These are phyloP conservation scores for Standfussiana lucernea DNA, from an alignment of 2,888 invertebrate genomes.

Conservation along the genomic window DNA sequence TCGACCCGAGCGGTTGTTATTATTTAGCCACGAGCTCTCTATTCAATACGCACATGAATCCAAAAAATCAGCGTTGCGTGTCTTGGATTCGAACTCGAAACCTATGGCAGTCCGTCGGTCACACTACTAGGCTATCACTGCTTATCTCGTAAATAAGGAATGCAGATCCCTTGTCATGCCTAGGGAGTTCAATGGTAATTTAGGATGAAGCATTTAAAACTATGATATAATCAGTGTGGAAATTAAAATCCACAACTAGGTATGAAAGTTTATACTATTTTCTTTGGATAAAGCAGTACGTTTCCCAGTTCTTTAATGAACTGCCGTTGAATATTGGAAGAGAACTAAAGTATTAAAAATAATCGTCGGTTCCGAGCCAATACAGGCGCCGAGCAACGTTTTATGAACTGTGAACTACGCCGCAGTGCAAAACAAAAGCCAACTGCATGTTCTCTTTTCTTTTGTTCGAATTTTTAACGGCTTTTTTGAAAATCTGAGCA, in stretches of 20 bases:
- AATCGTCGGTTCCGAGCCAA: constrained; percentile 23
- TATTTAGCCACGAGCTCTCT: too few species aligned
- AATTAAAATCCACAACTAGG: background rate
- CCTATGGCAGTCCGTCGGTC: too few species aligned
- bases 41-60: too few species aligned
- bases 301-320: constrained; percentile 26
- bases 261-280: constrained; percentile 16
- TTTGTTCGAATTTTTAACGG: constrained; percentile 6
- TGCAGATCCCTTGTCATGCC: background rate
- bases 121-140: too few species aligned
- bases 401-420: constrained; percentile 51
- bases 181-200: background rate
- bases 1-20: too few species aligned
- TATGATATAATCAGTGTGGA: background rate
- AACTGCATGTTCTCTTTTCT: constrained; percentile 34
- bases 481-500: constrained; percentile 10
- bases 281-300: background rate
- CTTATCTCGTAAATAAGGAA: constrained; percentile 9
- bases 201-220: background rate
- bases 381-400: constrained; percentile 24
- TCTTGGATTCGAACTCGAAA: too few species aligned
- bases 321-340: constrained; percentile 7
- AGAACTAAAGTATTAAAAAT: constrained; percentile 31
- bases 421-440: constrained; percentile 34
- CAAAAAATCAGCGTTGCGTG: too few species aligned